Evolutionary conservation across 1,140 invertebrate genomes (phyloP).

Genomic region (Nephila pilipes): DNA sequence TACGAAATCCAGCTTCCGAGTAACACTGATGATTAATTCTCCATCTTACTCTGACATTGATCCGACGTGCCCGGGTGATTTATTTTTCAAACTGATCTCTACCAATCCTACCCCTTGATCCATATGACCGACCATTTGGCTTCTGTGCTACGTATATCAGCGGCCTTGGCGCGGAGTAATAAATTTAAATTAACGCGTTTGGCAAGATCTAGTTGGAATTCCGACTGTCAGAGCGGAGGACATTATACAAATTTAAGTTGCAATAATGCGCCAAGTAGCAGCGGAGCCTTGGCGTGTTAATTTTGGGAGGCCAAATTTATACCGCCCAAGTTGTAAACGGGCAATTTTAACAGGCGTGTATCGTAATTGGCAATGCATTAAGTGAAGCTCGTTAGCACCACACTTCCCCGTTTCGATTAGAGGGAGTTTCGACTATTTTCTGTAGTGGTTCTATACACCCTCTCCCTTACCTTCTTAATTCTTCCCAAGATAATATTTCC

Average conservation of each 20-base stretch:
- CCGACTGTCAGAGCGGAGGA: not conserved
- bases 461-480: not conserved
- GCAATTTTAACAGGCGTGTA: not conserved
- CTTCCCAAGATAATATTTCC: not conserved
- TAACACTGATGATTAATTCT: not conserved
- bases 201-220: slow-evolving; percentile 31
- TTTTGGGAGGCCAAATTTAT: slow-evolving; percentile 5
- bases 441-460: not conserved
- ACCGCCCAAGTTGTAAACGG: not conserved
- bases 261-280: slow-evolving; percentile 18
- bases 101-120: not conserved
- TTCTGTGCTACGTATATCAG: not conserved
- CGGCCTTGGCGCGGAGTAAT: not conserved
- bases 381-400: not conserved
- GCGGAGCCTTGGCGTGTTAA: slow-evolving; percentile 18
- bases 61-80: not conserved
- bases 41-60: not conserved
- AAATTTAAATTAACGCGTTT: slow-evolving; percentile 42
- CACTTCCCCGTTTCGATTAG: not conserved
- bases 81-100: slow-evolving; percentile 25
- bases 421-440: not conserved
- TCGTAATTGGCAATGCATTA: slow-evolving; percentile 5
- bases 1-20: not conserved
- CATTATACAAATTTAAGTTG: slow-evolving; percentile 39
- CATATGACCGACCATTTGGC: slow-evolving; percentile 15